These are phyloP conservation scores for Drosophila meridiana DNA, from an alignment of 2,888 invertebrate genomes.

Conservation along the genomic window DNA sequence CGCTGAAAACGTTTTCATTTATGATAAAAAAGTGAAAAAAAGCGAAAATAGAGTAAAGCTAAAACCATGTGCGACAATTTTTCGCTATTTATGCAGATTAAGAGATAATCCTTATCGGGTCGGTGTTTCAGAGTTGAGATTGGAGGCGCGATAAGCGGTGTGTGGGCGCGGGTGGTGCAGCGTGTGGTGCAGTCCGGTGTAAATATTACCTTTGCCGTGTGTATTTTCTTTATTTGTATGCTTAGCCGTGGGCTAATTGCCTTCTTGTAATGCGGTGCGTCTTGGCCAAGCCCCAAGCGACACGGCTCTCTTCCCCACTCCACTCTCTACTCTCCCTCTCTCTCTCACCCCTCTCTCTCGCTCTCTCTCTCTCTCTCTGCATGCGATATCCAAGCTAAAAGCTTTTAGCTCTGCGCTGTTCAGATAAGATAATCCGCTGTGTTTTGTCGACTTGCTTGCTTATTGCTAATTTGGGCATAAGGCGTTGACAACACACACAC, in stretches of 20 bases:
- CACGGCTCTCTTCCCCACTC: neutral
- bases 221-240: slow-evolving; percentile 11
- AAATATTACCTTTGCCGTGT: slow-evolving; percentile 28
- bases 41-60: slow-evolving; percentile 1
- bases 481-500: slow-evolving; percentile 43
- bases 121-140: slow-evolving; percentile 50
- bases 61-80: slow-evolving; percentile 26
- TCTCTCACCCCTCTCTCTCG: neutral
- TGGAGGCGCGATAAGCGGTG: slow-evolving; percentile 27
- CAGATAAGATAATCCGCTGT: slow-evolving; percentile 80
- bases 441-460: slow-evolving; percentile 34
- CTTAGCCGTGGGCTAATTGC: slow-evolving; percentile 63
- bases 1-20: slow-evolving; percentile 31
- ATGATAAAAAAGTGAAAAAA: slow-evolving; percentile 29
- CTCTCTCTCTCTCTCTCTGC: neutral
- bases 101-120: slow-evolving; percentile 82
- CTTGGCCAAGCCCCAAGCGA: slow-evolving; percentile 38
- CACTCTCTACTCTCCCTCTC: neutral
- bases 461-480: slow-evolving; percentile 74
- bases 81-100: slow-evolving; percentile 81
- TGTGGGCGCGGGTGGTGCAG: slow-evolving; percentile 1
- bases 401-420: slow-evolving; percentile 56
- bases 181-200: slow-evolving; percentile 7
- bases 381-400: slow-evolving; percentile 47
- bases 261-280: slow-evolving; percentile 52